Percentiles rank a stretch among this genome's conserved stretches.
Evolutionary conservation across 2,113 vertebrate genomes (phyloP).

Genomic region (Glaucidium brasilianum): DNA sequence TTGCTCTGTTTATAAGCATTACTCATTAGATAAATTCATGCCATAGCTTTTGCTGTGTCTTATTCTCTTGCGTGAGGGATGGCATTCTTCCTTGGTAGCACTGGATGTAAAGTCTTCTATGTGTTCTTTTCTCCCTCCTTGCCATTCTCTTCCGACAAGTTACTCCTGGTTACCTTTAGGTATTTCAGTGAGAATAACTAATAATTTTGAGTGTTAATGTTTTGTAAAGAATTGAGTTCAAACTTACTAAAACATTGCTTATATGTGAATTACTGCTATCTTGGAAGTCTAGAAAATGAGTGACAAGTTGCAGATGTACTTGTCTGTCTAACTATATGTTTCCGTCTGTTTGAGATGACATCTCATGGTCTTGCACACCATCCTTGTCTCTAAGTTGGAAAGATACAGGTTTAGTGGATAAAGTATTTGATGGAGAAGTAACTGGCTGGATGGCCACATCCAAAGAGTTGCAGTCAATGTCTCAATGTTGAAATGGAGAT

Average conservation of each 20-base stretch:
- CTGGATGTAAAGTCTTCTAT: not conserved
- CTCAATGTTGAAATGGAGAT: not conserved
- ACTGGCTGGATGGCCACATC: not conserved
- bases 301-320: not conserved
- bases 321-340: not conserved
- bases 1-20: not conserved
- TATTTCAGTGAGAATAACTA: not conserved
- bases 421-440: not conserved
- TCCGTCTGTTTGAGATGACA: not conserved
- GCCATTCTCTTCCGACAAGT: not conserved
- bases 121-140: not conserved
- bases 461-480: not conserved
- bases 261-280: fast-evolving
- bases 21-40: not conserved
- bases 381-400: not conserved
- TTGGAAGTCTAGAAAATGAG: not conserved
- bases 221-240: not conserved
- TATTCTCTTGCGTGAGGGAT: not conserved
- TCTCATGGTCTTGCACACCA: fast-evolving
- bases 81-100: not conserved
- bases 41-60: not conserved
- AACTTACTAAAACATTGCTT: not conserved
- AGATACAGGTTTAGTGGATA: not conserved
- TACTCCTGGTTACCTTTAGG: not conserved
- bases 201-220: not conserved